These are phyloP conservation scores for Drosophila tristis DNA, from an alignment of 1,140 invertebrate genomes.

Conservation along the genomic window DNA sequence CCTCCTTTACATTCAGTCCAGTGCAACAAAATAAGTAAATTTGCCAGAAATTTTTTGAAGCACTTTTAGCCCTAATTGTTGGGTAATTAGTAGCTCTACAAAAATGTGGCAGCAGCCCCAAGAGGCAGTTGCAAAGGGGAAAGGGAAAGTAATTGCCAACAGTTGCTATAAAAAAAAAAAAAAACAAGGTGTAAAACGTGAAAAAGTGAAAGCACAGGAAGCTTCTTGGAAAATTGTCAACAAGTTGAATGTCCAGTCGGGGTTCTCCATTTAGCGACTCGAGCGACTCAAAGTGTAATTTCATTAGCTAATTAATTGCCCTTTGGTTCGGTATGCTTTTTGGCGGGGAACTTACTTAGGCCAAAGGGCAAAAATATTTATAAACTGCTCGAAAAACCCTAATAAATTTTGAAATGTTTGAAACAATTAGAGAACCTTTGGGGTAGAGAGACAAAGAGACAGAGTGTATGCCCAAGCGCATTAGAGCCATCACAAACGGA, in stretches of 20 bases:
- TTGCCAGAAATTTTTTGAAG: constrained; percentile 43
- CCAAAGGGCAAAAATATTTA: constrained; percentile 42
- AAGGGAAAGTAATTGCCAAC: constrained; percentile 45
- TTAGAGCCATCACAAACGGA: constrained; percentile 36
- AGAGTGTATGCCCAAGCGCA: constrained; percentile 1
- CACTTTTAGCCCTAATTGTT: constrained; percentile 21
- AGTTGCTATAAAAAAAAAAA: constrained; percentile 11
- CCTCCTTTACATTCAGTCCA: constrained; percentile 18
- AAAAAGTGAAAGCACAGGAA: constrained; percentile 16
- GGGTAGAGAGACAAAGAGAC: background rate
- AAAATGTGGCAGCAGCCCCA: constrained; percentile 11
- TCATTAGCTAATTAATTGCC: constrained; percentile 76
- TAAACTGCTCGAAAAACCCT: constrained; percentile 54
- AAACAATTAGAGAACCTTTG: constrained; percentile 31
- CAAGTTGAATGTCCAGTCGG: constrained; percentile 40
- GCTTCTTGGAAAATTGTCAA: constrained; percentile 52
- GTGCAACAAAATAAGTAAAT: constrained; percentile 18
- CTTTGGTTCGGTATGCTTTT: constrained; percentile 40
- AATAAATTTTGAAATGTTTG: constrained; percentile 45
- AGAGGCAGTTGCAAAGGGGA: constrained; percentile 26
- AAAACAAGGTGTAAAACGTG: constrained; percentile 1
- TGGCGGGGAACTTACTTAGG: constrained; percentile 11
- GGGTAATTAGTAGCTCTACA: background rate
- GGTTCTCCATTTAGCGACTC: constrained; percentile 4
- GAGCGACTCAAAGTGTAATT: constrained; percentile 53